Conservation (phyloP, 2,888 invertebrate species). For the Neoaliturus tenellus region DNA sequence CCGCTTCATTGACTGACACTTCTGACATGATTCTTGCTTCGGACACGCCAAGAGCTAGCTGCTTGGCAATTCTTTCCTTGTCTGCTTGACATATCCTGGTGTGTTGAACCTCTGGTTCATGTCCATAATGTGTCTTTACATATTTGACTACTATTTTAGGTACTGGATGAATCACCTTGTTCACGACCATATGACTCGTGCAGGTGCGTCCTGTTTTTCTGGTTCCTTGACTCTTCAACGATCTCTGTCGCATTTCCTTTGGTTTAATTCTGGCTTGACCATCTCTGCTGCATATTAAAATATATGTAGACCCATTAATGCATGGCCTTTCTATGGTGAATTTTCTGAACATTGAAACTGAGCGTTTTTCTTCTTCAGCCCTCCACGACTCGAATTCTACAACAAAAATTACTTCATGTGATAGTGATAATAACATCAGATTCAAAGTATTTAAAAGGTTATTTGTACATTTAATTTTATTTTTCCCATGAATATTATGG, state of each 20-base stretch:
- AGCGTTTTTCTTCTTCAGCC: not conserved
- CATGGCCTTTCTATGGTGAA: not conserved
- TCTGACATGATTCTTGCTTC: not conserved
- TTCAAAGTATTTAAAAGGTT: no score
- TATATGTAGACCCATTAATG: not conserved
- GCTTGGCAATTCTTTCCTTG: not conserved
- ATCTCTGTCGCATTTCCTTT: not conserved
- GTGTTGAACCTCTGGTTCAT: not conserved
- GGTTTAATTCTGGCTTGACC: not conserved
- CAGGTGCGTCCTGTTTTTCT: not conserved
- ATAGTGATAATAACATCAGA: no score
- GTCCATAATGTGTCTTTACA: not conserved
- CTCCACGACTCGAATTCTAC: conserved; percentile 7
- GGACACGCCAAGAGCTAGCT: not conserved
- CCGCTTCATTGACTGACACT: not conserved
- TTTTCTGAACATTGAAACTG: not conserved
- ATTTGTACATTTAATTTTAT: no score
- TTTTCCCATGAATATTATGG: no score
- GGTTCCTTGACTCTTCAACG: not conserved
- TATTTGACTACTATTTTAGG: not conserved
- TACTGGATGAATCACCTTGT: not conserved
- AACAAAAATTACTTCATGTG: not conserved
- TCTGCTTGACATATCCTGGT: not conserved
- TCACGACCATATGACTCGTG: not conserved
- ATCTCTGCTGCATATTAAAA: not conserved